phyloP scores from a whole-genome alignment of 2,797 vertebrate genomes.

The Avahi laniger region DNA sequence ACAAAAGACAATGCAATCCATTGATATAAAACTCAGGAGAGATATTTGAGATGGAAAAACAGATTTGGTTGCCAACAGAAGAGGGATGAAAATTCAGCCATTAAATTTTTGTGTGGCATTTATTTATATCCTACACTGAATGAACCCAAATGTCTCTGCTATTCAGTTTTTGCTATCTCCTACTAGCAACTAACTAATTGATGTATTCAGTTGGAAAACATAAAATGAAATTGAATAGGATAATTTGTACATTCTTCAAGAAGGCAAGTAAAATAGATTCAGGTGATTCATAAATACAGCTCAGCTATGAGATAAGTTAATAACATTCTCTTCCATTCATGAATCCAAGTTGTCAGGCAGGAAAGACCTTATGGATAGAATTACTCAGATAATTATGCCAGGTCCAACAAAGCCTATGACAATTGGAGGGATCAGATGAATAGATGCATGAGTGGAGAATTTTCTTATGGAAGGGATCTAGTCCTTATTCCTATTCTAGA shows the following conservation, averaged over 20 bases:
- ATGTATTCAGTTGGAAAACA: neutral
- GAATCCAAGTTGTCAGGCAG: neutral
- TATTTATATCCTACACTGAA: neutral
- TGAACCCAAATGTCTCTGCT: neutral
- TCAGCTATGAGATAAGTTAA: neutral
- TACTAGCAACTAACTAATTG: neutral
- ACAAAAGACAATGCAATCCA: neutral
- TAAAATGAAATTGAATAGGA: neutral
- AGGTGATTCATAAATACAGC: neutral
- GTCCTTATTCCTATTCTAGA: neutral
- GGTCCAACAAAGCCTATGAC: neutral
- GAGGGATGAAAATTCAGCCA: neutral
- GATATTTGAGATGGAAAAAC: neutral
- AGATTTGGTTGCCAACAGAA: neutral
- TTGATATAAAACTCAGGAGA: neutral
- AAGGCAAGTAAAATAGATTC: slow-evolving; percentile 17
- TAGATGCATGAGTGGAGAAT: neutral
- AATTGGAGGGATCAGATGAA: neutral
- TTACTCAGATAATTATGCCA: neutral
- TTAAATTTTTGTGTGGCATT: slow-evolving; percentile 25
- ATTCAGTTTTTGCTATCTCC: neutral
- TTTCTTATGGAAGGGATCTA: neutral
- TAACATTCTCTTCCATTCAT: neutral
- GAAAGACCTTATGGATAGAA: neutral
- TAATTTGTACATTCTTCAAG: slow-evolving; percentile 10